Conservation (phyloP, 2,797 vertebrate species). For the Ptychobarbus kaznakovi region DNA sequence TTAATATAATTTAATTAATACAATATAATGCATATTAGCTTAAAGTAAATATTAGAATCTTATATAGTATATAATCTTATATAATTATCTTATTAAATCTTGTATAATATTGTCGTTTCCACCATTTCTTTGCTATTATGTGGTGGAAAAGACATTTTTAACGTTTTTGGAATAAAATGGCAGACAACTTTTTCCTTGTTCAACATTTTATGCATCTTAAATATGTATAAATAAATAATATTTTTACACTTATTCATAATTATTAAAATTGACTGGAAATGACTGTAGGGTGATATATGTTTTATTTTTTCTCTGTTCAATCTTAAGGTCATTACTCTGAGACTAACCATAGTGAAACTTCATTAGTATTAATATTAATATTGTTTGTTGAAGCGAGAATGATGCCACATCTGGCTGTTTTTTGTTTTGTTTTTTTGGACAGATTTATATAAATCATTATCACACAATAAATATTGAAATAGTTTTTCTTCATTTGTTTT, state of each 20-base stretch:
- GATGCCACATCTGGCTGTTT: background rate
- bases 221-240: background rate
- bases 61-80: too few species aligned
- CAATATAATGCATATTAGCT: too few species aligned
- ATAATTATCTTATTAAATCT: too few species aligned
- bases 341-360: background rate
- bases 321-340: background rate
- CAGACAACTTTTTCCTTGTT: background rate
- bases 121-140: too few species aligned
- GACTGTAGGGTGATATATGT: too few species aligned
- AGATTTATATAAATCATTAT: slow-evolving; percentile 5
- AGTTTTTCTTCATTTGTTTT: background rate
- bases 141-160: too few species aligned
- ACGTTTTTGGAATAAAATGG: background rate
- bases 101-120: too few species aligned
- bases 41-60: background rate
- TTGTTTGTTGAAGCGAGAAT: background rate
- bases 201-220: background rate
- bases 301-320: background rate
- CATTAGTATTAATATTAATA: background rate
- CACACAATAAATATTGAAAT: background rate
- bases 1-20: too few species aligned
- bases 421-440: background rate
- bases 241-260: background rate
- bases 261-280: too few species aligned